Conservation (phyloP, 2,797 vertebrate genomes). For the Thamnophis elegans region DNA sequence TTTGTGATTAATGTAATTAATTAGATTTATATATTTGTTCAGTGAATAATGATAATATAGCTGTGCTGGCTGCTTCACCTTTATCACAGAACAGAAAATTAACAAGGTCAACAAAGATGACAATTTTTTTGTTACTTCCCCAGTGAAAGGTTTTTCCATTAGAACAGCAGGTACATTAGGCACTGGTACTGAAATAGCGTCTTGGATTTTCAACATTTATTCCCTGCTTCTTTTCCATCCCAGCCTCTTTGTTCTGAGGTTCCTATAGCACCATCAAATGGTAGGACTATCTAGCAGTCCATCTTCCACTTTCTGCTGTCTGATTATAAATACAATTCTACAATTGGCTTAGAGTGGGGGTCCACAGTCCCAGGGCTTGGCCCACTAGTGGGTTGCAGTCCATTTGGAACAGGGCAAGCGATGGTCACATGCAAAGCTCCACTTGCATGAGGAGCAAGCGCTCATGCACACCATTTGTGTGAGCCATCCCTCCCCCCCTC, state of each 20-base stretch:
- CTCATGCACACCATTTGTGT: not conserved
- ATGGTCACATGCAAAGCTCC: not conserved
- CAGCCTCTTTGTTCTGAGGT: not conserved
- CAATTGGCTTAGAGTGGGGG: no score
- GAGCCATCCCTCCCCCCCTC: not conserved
- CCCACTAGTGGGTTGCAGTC: no score
- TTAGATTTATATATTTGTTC: not conserved
- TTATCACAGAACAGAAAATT: not conserved
- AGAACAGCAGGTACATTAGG: not conserved
- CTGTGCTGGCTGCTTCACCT: not conserved
- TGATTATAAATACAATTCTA: not conserved
- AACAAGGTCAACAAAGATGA: not conserved
- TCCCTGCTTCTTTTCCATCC: not conserved
- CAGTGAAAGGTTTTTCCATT: not conserved
- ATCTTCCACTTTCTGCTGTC: not conserved
- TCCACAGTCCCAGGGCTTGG: not conserved
- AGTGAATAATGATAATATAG: not conserved
- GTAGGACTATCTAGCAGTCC: not conserved
- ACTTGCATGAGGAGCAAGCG: not conserved
- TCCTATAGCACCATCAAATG: not conserved
- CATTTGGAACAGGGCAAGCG: not conserved
- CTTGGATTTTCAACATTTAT: not conserved
- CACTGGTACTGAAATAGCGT: no score
- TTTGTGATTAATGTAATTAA: not conserved
- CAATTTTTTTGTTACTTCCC: not conserved